Evolutionary conservation across 2,888 invertebrate species (phyloP), one percentile per base, ranked within the genome.

Genomic region (Dynastes hyllus): DNA sequence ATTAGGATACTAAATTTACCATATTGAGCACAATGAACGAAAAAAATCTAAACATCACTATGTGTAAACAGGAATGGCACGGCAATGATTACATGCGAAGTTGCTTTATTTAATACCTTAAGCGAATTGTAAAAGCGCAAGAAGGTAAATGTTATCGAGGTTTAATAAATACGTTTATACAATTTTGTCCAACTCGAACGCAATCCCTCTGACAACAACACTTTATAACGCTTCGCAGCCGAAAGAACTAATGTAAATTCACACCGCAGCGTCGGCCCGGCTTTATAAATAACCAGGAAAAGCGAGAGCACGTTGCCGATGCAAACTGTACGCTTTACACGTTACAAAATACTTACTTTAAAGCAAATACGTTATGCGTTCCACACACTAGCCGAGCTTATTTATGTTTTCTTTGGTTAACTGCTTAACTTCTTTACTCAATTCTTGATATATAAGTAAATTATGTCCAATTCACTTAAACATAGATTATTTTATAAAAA

Each of bases 271-370:
- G 8, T 45, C 45, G 58, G 9, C 50, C 11, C 55, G 53, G 73
- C 58, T 58, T 58, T 73, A 73, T 73, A 73, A 73, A 73, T 73
- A 73, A 37, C 40, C 58, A 73, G 73, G 73, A 73, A 58, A 73
- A 58, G 58, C 73, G 73, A 73, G 73, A 73, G 58, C 73, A 73
- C 40, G 73, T 73, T 58, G 58, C 58, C 73, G 40, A 27, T 22
- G 27, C 8, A 13, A 71, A 73, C 73, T 73, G 73, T 58, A 71
- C 37, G 55, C 16, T 55, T 71, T 73, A 73, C 58, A 73, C 58
- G 73, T 40, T 71, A 55, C 55, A 16, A 37, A 71, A 32, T 71
- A 71, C 37, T 71, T 71, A 71, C 71, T 37, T 58, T 58, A 61
- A 40, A 58, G 58, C 73, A 58, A 58, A 73, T 73, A 73, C 37